Evolutionary conservation across 2,797 vertebrate genomes (phyloP).

Genomic region (Labeo calbasu): DNA sequence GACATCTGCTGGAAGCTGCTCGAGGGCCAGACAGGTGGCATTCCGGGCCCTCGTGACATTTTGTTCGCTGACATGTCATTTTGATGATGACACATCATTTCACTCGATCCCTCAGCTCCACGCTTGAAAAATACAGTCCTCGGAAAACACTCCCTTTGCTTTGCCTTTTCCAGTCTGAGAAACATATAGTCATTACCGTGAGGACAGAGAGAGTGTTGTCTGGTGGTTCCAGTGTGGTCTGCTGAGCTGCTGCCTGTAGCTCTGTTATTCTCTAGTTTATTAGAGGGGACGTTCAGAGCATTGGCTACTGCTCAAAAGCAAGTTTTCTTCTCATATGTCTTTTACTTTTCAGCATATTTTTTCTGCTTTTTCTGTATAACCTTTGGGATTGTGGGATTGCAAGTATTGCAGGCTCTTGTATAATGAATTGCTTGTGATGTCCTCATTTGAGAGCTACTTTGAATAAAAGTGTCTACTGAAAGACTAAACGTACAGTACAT

Average conservation of each 20-base stretch:
- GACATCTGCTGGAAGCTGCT: slow-evolving; percentile 59
- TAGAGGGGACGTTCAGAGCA: neutral
- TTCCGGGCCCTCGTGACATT: slow-evolving; percentile 48
- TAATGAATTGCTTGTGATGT: neutral
- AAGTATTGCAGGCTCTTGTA: neutral
- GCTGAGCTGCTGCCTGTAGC: slow-evolving; percentile 4
- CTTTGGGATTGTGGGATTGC: neutral
- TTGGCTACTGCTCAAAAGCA: neutral
- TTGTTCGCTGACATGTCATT: slow-evolving; percentile 61
- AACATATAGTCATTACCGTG: slow-evolving; percentile 31
- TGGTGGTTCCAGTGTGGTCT: neutral
- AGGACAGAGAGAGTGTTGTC: slow-evolving; percentile 33
- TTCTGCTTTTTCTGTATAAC: neutral
- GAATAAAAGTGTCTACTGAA: neutral
- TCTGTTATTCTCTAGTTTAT: slow-evolving; percentile 3
- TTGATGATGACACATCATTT: slow-evolving; percentile 68
- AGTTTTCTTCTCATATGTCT: neutral
- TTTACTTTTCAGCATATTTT: neutral
- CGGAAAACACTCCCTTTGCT: slow-evolving; percentile 22
- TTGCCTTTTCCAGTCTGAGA: slow-evolving; percentile 26
- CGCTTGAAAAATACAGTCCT: slow-evolving; percentile 53
- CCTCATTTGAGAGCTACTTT: neutral
- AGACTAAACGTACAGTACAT: neutral
- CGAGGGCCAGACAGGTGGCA: slow-evolving; percentile 55
- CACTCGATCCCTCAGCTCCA: slow-evolving; percentile 59